phyloP scores from a whole-genome alignment of 2,888 invertebrate species.

The Lucinisca nassula region DNA sequence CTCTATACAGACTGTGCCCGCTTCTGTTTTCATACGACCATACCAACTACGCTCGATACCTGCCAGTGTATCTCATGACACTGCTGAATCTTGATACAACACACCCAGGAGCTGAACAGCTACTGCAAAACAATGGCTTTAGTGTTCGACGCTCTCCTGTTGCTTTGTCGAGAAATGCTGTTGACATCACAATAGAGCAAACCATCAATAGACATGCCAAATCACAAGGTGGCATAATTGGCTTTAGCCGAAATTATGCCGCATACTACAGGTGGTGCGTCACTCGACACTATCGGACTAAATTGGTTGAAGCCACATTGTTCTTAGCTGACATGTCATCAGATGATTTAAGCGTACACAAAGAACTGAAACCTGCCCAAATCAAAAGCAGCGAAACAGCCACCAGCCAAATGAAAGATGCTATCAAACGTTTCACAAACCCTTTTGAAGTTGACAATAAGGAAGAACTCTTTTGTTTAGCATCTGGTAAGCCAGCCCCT shows the following conservation, averaged over 20 bases:
- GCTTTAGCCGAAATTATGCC: conserved; percentile 30
- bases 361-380: conserved; percentile 17
- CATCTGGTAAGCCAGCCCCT: conserved; percentile 37
- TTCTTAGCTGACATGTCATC: conserved; percentile 13
- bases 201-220: conserved; percentile 46
- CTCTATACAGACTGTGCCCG: conserved; percentile 18
- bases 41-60: conserved; percentile 55
- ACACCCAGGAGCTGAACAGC: conserved; percentile 35
- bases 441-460: conserved; percentile 44
- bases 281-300: conserved; percentile 13
- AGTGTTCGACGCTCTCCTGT: conserved; percentile 36
- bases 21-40: conserved; percentile 51
- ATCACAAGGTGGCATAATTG: conserved; percentile 43
- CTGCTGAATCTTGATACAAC: conserved; percentile 11
- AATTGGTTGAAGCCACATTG: conserved; percentile 8
- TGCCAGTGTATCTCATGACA: conserved; percentile 29
- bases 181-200: conserved; percentile 65
- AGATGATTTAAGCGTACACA: conserved; percentile 13
- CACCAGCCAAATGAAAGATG: conserved; percentile 23
- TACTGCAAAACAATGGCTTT: conserved; percentile 27
- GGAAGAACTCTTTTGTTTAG: conserved; percentile 28
- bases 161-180: conserved; percentile 27
- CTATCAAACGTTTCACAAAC: conserved; percentile 25
- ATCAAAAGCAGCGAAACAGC: conserved; percentile 16
- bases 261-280: conserved; percentile 39